Evolutionary conservation across 1,140 invertebrate species (phyloP), one percentile per base, ranked within the genome.

Genomic region (Drosophila aff.): DNA sequence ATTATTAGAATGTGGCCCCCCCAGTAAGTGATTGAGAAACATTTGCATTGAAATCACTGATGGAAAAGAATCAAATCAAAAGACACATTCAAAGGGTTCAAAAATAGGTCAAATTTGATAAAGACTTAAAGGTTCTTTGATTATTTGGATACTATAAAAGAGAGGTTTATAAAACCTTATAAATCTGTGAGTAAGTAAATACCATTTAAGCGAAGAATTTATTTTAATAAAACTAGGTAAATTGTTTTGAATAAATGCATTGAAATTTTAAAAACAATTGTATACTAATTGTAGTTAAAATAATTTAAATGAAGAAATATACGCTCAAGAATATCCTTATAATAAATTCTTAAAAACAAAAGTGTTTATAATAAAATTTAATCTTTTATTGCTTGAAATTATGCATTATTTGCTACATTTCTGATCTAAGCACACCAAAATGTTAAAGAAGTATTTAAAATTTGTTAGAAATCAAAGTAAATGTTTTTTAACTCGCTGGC

Each of bases 1-100:
- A 60, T 72, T 50, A 75, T 53, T 75, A 33, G 18, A 57, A 59
- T 72, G 43, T 41, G 47, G 21, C 28, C 15, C 2, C 28, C 15
- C 2, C 16, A 8, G 18, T 10, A 4, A 31, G 9, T 66, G 40
- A 68, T 71, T 71, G 67, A 33, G 63, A 71, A 68, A 55, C 41
- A 58, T 47, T 57, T 47, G 23, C 40, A 71, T 28, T 33, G 0
- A 18, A 33, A 33, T 63, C 31, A 49, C 3, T 21, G 1, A 26
- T 33, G 40, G 2, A 50, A 31, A 31, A 3, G 2, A 38, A 26
- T 47, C 9, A 3, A 6, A 23, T 23, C 23, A 3, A 13, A 46
- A 3, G 23, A 3, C 23, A 23, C 23, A 23, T 23, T 16, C 40
- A 15, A 11, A 40, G 6, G 26, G 18, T 33, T n/a, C 18, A 4